Conservation (phyloP, 2,797 vertebrate genomes). For the Periophthalmus magnuspinnatus region DNA sequence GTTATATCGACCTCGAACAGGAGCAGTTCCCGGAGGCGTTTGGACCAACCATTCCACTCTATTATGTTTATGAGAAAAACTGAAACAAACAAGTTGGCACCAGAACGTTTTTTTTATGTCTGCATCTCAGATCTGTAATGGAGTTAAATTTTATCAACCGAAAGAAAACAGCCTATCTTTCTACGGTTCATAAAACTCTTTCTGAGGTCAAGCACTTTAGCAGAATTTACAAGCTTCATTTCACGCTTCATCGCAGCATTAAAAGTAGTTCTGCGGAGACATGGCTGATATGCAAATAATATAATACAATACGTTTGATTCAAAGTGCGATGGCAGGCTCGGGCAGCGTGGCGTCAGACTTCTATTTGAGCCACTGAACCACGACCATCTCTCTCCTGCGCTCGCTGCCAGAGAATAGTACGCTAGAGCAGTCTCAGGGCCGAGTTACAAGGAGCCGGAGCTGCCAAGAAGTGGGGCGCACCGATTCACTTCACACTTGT, state of each 20-base stretch:
- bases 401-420: conserved; percentile 2
- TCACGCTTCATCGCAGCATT: neutral
- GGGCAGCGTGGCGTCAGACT: conserved; percentile 5
- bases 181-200: conserved; percentile 7
- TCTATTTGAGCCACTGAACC: conserved; percentile 4
- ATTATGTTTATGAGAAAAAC: neutral
- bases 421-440: neutral
- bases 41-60: neutral
- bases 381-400: neutral
- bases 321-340: neutral
- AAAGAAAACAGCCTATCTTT: conserved; percentile 6
- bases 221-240: conserved; percentile 8
- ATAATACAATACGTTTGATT: neutral
- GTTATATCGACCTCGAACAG: too few species aligned
- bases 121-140: neutral
- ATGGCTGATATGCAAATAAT: conserved; percentile 6
- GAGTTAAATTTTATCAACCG: neutral
- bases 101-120: neutral
- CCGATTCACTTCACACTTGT: conserved; percentile 8
- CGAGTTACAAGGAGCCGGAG: neutral
- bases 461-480: conserved; percentile 10
- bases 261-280: neutral
- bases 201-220: conserved; percentile 7
- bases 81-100: neutral
- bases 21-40: neutral